Percentiles rank a stretch among this genome's conserved stretches.
Evolutionary conservation across 2,113 vertebrate species (phyloP).

Genomic region (Tringa solitaria): DNA sequence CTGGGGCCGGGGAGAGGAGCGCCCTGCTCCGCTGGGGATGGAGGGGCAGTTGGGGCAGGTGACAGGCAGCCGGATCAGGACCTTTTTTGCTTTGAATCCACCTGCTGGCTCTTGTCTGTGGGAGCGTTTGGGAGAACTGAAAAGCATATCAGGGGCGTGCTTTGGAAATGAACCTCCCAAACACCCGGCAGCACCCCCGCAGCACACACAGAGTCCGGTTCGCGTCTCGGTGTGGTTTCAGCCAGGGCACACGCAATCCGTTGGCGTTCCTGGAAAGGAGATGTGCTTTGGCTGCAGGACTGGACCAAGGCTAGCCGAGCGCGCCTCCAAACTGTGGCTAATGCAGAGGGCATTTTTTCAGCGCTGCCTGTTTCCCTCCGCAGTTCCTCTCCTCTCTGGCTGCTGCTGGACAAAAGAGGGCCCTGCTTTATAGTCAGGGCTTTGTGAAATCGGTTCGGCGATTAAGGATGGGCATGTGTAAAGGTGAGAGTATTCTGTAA

Average conservation of each 20-base stretch:
- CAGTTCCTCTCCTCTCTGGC: background rate
- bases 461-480: background rate
- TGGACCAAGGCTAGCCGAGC: background rate
- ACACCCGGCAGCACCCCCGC: background rate
- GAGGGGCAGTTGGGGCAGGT: background rate
- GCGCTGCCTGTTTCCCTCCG: background rate
- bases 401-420: background rate
- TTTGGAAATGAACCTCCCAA: background rate
- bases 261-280: background rate
- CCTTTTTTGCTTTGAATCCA: background rate
- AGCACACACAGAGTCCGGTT: background rate
- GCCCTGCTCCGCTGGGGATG: background rate
- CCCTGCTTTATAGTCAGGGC: background rate
- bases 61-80: background rate
- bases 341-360: background rate
- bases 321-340: background rate
- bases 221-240: background rate
- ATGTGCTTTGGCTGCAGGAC: rapidly evolving
- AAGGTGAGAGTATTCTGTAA: background rate
- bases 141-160: background rate
- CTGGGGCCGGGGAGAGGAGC: background rate
- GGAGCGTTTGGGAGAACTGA: background rate
- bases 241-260: rapidly evolving
- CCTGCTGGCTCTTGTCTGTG: background rate
- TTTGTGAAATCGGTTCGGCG: background rate